phyloP scores from a whole-genome alignment of 2,888 invertebrate species.

The Latheticus oryzae region DNA sequence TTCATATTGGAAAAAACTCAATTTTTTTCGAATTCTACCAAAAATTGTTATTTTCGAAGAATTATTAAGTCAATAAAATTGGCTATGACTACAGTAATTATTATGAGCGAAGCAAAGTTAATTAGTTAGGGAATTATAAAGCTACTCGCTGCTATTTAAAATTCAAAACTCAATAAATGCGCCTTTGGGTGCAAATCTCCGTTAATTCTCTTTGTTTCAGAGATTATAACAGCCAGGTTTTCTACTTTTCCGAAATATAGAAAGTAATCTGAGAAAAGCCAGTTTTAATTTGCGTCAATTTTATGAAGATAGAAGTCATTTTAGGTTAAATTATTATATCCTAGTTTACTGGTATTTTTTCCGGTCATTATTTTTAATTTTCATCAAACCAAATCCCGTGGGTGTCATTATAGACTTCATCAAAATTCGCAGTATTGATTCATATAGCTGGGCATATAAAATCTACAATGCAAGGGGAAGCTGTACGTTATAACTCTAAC shows the following conservation, averaged over 20 bases:
- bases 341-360: conserved; percentile 13
- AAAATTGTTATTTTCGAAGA: not conserved
- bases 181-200: not conserved
- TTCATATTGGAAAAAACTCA: no score
- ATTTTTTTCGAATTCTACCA: no score
- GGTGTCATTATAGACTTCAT: conserved; percentile 37
- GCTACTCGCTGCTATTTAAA: conserved; percentile 12
- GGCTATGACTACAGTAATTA: not conserved
- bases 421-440: conserved; percentile 42
- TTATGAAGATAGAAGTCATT: no score
- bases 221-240: not conserved
- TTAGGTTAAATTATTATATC: no score
- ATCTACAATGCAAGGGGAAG: conserved; percentile 44
- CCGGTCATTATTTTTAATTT: conserved; percentile 39
- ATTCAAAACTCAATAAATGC: conserved; percentile 11
- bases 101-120: conserved; percentile 1
- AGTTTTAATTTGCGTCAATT: conserved; percentile 3
- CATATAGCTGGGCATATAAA: conserved; percentile 43
- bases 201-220: not conserved
- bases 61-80: conserved; percentile 18
- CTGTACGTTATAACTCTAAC: conserved; percentile 49
- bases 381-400: conserved; percentile 30
- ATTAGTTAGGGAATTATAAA: conserved; percentile 12
- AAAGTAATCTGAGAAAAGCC: no score
- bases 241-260: no score